Evolutionary conservation across 2,888 invertebrate genomes (phyloP).

Genomic region (Thereva nobilitata): DNA sequence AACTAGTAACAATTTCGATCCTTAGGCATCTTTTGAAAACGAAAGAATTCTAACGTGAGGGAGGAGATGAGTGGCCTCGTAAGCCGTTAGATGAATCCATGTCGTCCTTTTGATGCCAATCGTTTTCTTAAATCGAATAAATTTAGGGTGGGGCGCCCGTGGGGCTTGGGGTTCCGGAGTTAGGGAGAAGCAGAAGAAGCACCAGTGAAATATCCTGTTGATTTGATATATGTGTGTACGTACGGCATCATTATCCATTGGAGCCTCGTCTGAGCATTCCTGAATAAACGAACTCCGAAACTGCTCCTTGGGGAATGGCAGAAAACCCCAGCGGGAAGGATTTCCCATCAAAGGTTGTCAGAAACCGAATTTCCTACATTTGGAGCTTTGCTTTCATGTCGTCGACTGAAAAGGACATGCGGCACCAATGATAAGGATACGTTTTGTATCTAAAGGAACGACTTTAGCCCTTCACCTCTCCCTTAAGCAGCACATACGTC

Average conservation of each 20-base stretch:
- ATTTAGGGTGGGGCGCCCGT: neutral
- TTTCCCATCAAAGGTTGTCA: slow-evolving; percentile 10
- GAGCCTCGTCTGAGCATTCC: neutral
- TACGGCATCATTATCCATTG: slow-evolving; percentile 16
- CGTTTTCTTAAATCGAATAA: neutral
- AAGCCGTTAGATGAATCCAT: too few relatives aligned
- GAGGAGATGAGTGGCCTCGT: too few relatives aligned
- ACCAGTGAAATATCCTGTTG: slow-evolving; percentile 13
- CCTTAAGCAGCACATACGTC: neutral
- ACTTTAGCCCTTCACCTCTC: too few relatives aligned
- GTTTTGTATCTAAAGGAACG: slow-evolving; percentile 7
- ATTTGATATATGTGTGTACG: slow-evolving; percentile 13
- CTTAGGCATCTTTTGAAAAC: too few relatives aligned
- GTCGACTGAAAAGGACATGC: slow-evolving; percentile 14
- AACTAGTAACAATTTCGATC: too few relatives aligned
- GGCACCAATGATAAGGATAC: slow-evolving; percentile 13
- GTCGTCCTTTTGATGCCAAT: too few relatives aligned
- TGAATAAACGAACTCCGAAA: slow-evolving; percentile 1
- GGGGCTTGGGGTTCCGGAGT: neutral
- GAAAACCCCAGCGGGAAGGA: neutral
- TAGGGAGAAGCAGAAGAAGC: neutral
- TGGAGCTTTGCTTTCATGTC: neutral
- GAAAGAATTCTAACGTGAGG: too few relatives aligned
- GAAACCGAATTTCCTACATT: slow-evolving; percentile 13
- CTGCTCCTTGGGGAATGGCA: neutral